These are phyloP conservation scores for Oscheius sp. DNA, from an alignment of 2,888 invertebrate species.

Conservation along the genomic window DNA sequence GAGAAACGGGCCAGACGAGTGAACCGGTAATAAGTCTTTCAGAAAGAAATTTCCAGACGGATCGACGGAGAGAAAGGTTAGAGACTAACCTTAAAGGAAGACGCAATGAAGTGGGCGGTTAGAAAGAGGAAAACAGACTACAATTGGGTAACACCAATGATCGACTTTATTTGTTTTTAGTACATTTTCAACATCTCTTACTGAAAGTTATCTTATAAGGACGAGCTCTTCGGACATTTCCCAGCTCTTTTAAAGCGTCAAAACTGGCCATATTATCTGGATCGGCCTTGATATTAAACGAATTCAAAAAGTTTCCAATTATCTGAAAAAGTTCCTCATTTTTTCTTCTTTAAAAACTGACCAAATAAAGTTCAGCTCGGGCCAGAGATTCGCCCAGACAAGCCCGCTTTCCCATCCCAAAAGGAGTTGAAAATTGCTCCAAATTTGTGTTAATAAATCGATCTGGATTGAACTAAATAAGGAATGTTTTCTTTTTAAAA, in stretches of 20 bases:
- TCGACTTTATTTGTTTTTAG: background rate
- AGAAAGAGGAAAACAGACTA: no score
- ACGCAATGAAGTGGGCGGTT: no score
- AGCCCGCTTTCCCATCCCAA: conserved; percentile 22
- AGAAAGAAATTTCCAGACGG: no score
- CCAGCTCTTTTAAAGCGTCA: background rate
- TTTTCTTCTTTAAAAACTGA: background rate
- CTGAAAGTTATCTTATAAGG: conserved; percentile 11
- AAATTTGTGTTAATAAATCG: conserved; percentile 13
- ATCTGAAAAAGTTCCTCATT: background rate
- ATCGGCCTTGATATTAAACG: conserved; percentile 2
- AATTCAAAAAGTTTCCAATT: background rate
- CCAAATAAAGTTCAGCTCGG: conserved; percentile 20
- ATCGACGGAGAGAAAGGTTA: no score
- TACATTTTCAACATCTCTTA: background rate
- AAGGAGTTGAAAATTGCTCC: conserved; percentile 5
- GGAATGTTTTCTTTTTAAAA: background rate
- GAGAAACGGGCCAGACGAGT: no score
- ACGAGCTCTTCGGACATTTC: background rate
- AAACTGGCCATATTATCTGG: background rate
- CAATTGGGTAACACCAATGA: background rate
- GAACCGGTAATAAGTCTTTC: no score
- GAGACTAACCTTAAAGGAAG: no score
- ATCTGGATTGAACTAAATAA: conserved; percentile 22
- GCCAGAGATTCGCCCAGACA: conserved; percentile 26